A percentile compares a stretch with the other conserved stretches of the same genome.
phyloP scores from a whole-genome alignment of 2,888 invertebrate genomes.

The Tuta absoluta region DNA sequence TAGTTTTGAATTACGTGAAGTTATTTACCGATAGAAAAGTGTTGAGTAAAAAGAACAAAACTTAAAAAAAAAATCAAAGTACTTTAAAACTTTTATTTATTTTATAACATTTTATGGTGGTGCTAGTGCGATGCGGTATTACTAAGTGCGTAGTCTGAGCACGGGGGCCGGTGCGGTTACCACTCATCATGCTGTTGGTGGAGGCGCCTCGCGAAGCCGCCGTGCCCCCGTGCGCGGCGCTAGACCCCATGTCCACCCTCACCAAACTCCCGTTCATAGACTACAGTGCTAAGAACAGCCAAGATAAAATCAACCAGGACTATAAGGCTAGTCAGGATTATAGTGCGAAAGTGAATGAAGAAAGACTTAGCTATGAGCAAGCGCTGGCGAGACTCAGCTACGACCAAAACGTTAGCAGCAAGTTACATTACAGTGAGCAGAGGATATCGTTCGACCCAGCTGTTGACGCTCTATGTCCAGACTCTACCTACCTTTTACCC shows the following conservation, averaged over 20 bases:
- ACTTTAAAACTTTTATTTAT: background rate
- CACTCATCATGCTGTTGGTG: constrained; percentile 87
- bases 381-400: constrained; percentile 65
- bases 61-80: background rate
- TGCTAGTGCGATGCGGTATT: constrained; percentile 56
- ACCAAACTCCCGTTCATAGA: constrained; percentile 74
- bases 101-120: background rate
- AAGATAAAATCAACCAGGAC: constrained; percentile 38
- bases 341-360: constrained; percentile 56
- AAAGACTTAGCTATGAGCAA: constrained; percentile 70
- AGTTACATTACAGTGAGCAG: constrained; percentile 67
- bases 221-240: constrained; percentile 79
- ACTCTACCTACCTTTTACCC: constrained; percentile 63
- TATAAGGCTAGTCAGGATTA: constrained; percentile 15
- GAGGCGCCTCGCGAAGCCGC: constrained; percentile 88
- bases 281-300: constrained; percentile 74
- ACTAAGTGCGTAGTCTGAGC: constrained; percentile 51
- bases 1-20: background rate
- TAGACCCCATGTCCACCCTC: constrained; percentile 74
- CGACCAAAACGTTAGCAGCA: constrained; percentile 59
- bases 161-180: constrained; percentile 60
- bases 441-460: constrained; percentile 65
- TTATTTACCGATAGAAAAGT: background rate
- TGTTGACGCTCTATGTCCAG: constrained; percentile 63
- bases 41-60: constrained; percentile 2